These are phyloP conservation scores for Bombus cullumanus DNA, from an alignment of 1,140 invertebrate species.

Conservation along the genomic window DNA sequence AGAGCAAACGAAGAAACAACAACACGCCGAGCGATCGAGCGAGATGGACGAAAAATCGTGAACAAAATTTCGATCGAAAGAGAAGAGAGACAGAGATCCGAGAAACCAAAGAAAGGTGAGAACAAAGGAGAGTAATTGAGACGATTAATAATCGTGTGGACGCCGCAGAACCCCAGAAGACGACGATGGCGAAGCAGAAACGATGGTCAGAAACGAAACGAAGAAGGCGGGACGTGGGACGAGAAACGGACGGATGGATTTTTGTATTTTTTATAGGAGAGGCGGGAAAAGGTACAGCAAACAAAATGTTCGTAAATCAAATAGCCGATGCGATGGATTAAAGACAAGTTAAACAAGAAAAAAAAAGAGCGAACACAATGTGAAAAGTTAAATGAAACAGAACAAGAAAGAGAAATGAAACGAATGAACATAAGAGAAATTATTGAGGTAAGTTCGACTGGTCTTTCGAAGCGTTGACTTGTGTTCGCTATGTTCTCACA, in stretches of 20 bases:
- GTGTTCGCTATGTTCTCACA: constrained; percentile 32
- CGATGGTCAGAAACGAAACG: constrained; percentile 35
- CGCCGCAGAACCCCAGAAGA: not conserved
- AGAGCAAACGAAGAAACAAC: constrained; percentile 16
- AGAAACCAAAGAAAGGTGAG: constrained; percentile 60
- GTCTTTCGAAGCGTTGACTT: not conserved
- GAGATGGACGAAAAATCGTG: constrained; percentile 36
- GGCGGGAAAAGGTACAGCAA: constrained; percentile 83
- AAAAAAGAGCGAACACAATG: constrained; percentile 60
- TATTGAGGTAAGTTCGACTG: too few relatives aligned
- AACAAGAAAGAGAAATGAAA: not conserved
- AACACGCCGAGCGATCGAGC: constrained; percentile 63
- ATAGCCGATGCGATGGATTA: constrained; percentile 77
- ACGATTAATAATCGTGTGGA: not conserved
- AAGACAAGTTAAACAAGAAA: constrained; percentile 74
- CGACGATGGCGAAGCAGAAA: constrained; percentile 34
- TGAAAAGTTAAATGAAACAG: constrained; percentile 9
- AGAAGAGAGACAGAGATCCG: constrained; percentile 45
- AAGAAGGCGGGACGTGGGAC: constrained; percentile 10
- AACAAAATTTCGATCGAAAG: not conserved
- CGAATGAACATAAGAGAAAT: not conserved
- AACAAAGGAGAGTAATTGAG: constrained; percentile 57
- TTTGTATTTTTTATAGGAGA: not conserved
- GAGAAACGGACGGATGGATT: constrained; percentile 34
- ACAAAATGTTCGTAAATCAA: constrained; percentile 85